Evolutionary conservation across 37 sponge, comb jelly and placozoan species (phyloP).

Genomic region (Diacarnus erythraeanus): DNA sequence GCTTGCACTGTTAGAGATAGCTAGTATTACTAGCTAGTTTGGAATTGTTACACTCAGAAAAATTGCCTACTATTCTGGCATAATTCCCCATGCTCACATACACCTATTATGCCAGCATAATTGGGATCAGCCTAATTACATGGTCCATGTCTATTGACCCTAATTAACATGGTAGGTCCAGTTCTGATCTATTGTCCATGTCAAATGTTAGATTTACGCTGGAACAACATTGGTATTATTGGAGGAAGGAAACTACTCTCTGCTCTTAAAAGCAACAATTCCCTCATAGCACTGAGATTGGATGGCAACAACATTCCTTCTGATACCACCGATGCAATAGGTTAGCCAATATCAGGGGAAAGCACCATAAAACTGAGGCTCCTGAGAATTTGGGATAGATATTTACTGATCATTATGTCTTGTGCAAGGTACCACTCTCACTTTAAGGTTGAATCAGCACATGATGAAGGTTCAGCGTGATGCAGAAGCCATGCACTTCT

Average conservation of each 20-base stretch:
- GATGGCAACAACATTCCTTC: conserved; percentile 2
- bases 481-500: neutral
- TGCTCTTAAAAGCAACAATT: conserved; percentile 1
- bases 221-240: neutral
- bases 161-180: too few species aligned
- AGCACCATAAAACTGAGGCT: neutral
- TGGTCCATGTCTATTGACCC: too few species aligned
- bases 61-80: too few species aligned
- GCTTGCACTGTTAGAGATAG: too few species aligned
- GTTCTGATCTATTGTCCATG: neutral
- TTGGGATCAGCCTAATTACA: too few species aligned
- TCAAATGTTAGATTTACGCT: neutral
- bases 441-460: conserved; percentile 1
- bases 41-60: too few species aligned
- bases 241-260: conserved; percentile 1
- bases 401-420: neutral
- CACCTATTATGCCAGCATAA: too few species aligned
- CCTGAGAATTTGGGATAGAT: neutral
- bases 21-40: too few species aligned
- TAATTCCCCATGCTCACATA: too few species aligned
- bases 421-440: neutral
- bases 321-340: neutral
- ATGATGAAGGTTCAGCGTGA: conserved; percentile 3
- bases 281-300: neutral
- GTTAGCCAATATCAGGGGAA: neutral